Base-by-base conservation (phyloP, 1,140 invertebrate species). In the Armadillidium nasatum region DNA sequence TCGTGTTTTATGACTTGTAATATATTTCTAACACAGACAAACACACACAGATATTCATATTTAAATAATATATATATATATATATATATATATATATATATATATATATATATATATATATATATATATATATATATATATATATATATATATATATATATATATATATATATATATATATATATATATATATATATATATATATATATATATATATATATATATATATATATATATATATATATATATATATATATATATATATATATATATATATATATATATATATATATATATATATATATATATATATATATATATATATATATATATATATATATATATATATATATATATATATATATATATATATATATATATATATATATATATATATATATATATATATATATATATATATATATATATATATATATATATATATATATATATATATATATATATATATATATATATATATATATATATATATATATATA, bases 251-350 rank as follows among this genome's bases (percentile, higher is more conserved):
- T 71, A 71, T 45, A 72, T 11, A 72, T 45, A 72, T 33, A 72
- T 45, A 72, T 33, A 72, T 45, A 72, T 33, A 72, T 45, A 72
- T 33, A 44, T 13, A 71, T 71, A 71, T 71, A 71, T 71, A 71
- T 71, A 71, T 71, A 71, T 43, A 71, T 71, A 71, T 71, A 71
- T 71, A 71, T 71, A 71, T 71, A 71, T 71, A 71, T 71, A 71
- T 66, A 33, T 33, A 33, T 33, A 33, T 33, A 33, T 33, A 33
- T 33, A 33, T 33, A 33, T 33, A 33, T 33, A 33, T 33, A 33
- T 33, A 33, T 33, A 33, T 33, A 33, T 33, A 33, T 33, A 33
- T 33, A 33, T 33, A 33, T 33, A 33, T 33, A 33, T 33, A 33
- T 33, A 33, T 33, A 33, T 33, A 33, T 33, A 33, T 33, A 33